Percentiles rank a stretch among this genome's conserved stretches.
These are phyloP conservation scores for Dolichallabes microphthalmus DNA, from an alignment of 2,113 vertebrate genomes.

Conservation along the genomic window DNA sequence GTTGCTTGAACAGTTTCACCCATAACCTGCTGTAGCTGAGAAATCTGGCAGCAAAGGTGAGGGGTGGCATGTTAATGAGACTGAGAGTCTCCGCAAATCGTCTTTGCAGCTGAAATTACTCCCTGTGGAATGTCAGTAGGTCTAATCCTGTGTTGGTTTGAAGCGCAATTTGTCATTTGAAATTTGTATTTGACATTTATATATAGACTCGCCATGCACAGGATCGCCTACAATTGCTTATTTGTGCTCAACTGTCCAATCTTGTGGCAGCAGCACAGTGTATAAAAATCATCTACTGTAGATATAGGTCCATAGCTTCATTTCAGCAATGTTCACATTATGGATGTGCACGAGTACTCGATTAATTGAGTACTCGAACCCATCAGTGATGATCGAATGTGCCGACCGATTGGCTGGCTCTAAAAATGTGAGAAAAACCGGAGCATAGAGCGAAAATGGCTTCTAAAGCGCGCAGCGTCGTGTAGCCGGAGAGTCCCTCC, in stretches of 20 bases:
- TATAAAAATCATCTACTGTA: not conserved
- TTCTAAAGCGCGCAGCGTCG: too few species aligned
- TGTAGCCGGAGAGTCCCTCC: too few species aligned
- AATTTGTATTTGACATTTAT: conserved; percentile 12
- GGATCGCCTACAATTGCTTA: too few species aligned
- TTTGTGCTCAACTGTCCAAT: not conserved
- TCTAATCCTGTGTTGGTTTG: not conserved
- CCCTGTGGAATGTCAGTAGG: not conserved
- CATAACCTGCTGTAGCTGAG: conserved; percentile 37
- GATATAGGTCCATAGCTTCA: not conserved
- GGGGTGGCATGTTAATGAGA: conserved; percentile 26
- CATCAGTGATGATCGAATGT: too few species aligned
- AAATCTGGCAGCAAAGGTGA: conserved; percentile 5
- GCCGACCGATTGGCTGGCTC: too few species aligned
- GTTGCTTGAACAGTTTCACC: conserved; percentile 49
- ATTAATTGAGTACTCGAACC: too few species aligned
- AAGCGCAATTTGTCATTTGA: not conserved
- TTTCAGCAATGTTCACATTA: not conserved
- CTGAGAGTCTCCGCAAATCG: not conserved
- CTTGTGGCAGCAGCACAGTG: not conserved
- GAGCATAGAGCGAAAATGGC: too few species aligned
- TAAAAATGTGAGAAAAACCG: too few species aligned
- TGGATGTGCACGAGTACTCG: too few species aligned
- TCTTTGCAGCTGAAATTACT: not conserved
- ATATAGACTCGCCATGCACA: not conserved